A percentile compares a stretch with the other conserved stretches of the same genome.
These are phyloP conservation scores for Cherax destructor DNA, from an alignment of 1,140 invertebrate species.

Conservation along the genomic window DNA sequence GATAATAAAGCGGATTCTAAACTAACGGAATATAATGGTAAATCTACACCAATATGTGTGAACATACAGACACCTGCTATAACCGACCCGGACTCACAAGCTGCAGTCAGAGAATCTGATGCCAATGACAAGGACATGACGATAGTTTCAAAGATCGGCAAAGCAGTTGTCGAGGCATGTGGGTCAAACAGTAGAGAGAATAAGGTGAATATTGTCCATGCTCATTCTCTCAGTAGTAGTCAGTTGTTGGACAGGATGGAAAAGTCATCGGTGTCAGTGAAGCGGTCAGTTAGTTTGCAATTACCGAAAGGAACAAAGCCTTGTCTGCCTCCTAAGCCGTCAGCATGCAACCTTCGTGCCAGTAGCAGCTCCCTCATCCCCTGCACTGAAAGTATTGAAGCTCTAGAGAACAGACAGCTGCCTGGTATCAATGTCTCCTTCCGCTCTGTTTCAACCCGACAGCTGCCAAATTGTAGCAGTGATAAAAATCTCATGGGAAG, in stretches of 20 bases:
- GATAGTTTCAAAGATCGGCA: neutral
- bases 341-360: constrained; percentile 3
- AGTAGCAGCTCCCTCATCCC: constrained; percentile 39
- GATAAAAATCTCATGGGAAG: neutral
- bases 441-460: constrained; percentile 35
- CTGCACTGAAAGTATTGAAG: neutral
- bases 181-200: neutral
- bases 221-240: constrained; percentile 35
- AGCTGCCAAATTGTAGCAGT: neutral
- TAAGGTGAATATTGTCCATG: constrained; percentile 20
- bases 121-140: neutral
- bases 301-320: constrained; percentile 10
- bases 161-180: neutral
- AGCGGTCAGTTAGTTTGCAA: constrained; percentile 50
- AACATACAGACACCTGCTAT: neutral
- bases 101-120: neutral
- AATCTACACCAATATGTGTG: neutral
- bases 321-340: neutral
- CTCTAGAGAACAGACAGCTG: constrained; percentile 18
- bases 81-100: neutral
- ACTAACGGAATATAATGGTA: neutral
- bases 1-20: neutral
- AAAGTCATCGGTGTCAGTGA: constrained; percentile 46
- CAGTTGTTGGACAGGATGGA: constrained; percentile 4
- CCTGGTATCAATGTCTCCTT: constrained; percentile 62